Percentiles rank a stretch among this genome's conserved stretches.
Conservation (phyloP, 1,140 invertebrate genomes). For the Cecropterus lyciades region DNA sequence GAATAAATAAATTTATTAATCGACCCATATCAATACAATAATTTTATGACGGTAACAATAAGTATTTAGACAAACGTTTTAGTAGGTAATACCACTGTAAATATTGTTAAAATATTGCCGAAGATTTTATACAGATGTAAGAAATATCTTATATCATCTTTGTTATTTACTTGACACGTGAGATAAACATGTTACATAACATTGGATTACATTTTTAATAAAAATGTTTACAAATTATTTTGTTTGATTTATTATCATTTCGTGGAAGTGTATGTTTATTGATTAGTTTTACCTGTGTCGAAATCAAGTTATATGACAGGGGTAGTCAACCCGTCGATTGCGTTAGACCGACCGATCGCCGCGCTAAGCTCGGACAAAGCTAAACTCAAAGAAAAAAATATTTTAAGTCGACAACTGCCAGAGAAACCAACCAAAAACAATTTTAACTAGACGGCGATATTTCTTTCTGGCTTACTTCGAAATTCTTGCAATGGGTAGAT, state of each 20-base stretch:
- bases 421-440: too few relatives aligned
- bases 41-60: background rate
- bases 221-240: conserved; percentile 3
- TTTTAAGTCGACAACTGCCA: too few relatives aligned
- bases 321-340: too few relatives aligned
- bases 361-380: too few relatives aligned
- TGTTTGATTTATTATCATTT: conserved; percentile 7
- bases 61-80: background rate
- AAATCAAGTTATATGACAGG: too few relatives aligned
- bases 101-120: conserved; percentile 21
- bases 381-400: too few relatives aligned
- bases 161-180: conserved; percentile 15
- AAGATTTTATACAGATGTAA: conserved; percentile 18
- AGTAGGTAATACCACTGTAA: conserved; percentile 16
- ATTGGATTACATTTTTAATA: conserved; percentile 22
- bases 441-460: too few relatives aligned
- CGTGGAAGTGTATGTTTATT: too few relatives aligned
- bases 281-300: too few relatives aligned
- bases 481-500: too few relatives aligned
- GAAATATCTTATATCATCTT: conserved; percentile 12
- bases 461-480: too few relatives aligned
- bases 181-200: conserved; percentile 3
- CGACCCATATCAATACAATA: background rate
- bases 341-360: too few relatives aligned
- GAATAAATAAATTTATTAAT: background rate